These are phyloP conservation scores for Corythornis vintsioides DNA, from an alignment of 2,113 vertebrate species.

Conservation along the genomic window DNA sequence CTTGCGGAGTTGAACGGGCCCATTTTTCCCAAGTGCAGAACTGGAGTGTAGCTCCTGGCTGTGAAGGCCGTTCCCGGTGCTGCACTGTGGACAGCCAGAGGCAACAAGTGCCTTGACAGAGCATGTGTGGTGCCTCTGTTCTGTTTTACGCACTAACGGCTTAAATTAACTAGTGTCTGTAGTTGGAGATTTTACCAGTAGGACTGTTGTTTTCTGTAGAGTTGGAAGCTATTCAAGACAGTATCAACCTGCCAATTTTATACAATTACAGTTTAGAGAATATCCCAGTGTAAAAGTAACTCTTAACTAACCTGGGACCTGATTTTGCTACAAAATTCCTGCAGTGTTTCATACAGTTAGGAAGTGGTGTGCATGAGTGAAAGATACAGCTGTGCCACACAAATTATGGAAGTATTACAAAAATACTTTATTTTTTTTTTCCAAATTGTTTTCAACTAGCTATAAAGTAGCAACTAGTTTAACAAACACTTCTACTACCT, in stretches of 20 bases:
- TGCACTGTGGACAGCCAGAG: constrained; percentile 57
- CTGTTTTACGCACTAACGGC: constrained; percentile 72
- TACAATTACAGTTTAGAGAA: background rate
- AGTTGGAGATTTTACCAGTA: constrained; percentile 69
- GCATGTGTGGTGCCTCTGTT: constrained; percentile 74
- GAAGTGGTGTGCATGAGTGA: background rate
- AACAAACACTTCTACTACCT: constrained; percentile 32
- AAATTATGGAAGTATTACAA: constrained; percentile 42
- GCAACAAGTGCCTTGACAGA: constrained; percentile 64
- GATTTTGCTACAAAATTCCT: constrained; percentile 21
- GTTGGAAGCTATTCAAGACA: constrained; percentile 56
- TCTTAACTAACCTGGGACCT: constrained; percentile 19
- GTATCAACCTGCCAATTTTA: background rate
- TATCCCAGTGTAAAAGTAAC: constrained; percentile 20
- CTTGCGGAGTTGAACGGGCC: constrained; percentile 89
- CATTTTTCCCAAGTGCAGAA: constrained; percentile 96
- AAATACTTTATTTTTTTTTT: constrained; percentile 73
- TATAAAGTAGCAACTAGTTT: constrained; percentile 26
- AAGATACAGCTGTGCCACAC: constrained; percentile 9
- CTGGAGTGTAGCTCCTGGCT: constrained; percentile 81
- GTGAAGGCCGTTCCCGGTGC: background rate
- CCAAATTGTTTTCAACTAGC: constrained; percentile 45
- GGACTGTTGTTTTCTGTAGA: constrained; percentile 72
- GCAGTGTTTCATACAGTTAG: constrained; percentile 3
- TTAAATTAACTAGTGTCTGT: constrained; percentile 72